Conservation (phyloP, 1,140 invertebrate genomes). For the Halesus radiatus region DNA sequence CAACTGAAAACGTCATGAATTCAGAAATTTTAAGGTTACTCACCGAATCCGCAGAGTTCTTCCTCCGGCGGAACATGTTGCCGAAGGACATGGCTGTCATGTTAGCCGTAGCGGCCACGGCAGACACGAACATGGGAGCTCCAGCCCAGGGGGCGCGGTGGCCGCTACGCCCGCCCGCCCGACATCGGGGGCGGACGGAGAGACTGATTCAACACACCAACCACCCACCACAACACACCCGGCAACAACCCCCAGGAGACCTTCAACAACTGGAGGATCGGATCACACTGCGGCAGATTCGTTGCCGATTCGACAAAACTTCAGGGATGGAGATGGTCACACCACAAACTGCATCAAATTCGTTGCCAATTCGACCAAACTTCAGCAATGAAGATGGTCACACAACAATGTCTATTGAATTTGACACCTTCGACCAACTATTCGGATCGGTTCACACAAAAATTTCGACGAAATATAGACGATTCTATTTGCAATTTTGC, state of each 20-base stretch:
- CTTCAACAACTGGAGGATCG: too few relatives aligned
- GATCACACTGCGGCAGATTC: not conserved
- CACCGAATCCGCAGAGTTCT: constrained; percentile 46
- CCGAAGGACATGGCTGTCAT: constrained; percentile 58
- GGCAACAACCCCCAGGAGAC: not conserved
- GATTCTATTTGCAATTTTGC: too few relatives aligned
- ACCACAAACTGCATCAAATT: too few relatives aligned
- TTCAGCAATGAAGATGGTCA: too few relatives aligned
- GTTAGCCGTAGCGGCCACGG: constrained; percentile 47
- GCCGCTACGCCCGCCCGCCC: constrained; percentile 5
- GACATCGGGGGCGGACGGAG: constrained; percentile 4
- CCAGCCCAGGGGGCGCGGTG: constrained; percentile 11
- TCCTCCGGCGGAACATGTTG: constrained; percentile 59
- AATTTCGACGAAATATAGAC: too few relatives aligned
- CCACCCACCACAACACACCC: not conserved
- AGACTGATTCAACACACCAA: not conserved
- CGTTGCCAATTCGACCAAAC: too few relatives aligned
- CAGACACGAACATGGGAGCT: constrained; percentile 50
- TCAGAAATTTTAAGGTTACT: constrained; percentile 28
- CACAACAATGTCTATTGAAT: too few relatives aligned
- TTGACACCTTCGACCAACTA: too few relatives aligned
- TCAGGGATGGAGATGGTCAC: too few relatives aligned
- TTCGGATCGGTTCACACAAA: too few relatives aligned
- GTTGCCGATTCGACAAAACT: too few relatives aligned
- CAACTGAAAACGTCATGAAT: not conserved